Base-by-base conservation (phyloP, 1,140 invertebrate genomes). In the Zaprionus ornatus region DNA sequence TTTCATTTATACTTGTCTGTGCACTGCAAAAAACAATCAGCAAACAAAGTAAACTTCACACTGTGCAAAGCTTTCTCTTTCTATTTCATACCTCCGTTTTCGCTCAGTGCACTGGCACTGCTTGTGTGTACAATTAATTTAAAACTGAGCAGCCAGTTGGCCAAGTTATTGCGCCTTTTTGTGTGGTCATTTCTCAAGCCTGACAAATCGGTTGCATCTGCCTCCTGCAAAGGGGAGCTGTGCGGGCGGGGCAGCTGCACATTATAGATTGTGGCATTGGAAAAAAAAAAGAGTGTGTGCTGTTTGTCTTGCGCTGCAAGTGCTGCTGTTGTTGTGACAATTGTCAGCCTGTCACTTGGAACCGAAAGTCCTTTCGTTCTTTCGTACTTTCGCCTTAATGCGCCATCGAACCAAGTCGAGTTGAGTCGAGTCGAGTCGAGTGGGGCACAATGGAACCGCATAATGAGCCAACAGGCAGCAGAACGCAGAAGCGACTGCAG, bases 341-440 rank as follows among this genome's bases (percentile, higher is more conserved):
- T 86, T 88, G 83, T 87, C 80, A 80, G 82, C 42, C 77, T 86
- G 83, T 87, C 83, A 83, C 76, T 82, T 82, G 79, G 35, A 67
- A 54, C 37, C 40, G 35, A 77, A 64, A 73, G 77, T 37, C 50
- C 52, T 42, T 64, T 42, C 35, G 35, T 37, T 12, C 29, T 6
- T 32, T 27, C 12, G 77, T 37, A 42, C 54, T 45, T 66, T 21
- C 32, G 21, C 57, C 40, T 71, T 75, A 62, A 57, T 59, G 59
- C 29, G 45, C 66, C 69, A 77, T 77, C 68, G 69, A 54, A 56
- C 77, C 65, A 59, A 68, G 76, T n/a, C 40, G n/a, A 45, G 40
- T 45, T 7, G n/a, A 40, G 37, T 15, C 13, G 37, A 48, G 42
- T 10, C 13, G 15, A 45, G 40, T 9, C 15, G 40, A 50, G 45